Evolutionary conservation across 2,888 invertebrate genomes (phyloP).

Genomic region (Hedychridium roseum): DNA sequence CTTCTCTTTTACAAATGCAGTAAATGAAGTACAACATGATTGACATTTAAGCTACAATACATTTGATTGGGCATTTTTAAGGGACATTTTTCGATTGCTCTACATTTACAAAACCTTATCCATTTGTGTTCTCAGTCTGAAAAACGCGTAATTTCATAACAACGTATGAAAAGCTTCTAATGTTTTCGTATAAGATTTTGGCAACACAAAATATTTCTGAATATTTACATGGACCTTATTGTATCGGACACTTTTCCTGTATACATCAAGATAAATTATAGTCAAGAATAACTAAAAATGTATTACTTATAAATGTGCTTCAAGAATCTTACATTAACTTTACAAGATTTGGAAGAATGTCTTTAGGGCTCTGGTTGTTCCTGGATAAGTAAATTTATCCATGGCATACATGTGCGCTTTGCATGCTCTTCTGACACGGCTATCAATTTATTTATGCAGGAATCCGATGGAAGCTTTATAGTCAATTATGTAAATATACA

Average conservation of each 20-base stretch:
- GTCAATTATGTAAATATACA: conserved; percentile 56
- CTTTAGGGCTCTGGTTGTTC: conserved; percentile 18
- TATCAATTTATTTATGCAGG: conserved; percentile 30
- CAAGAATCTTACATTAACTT: too few relatives aligned
- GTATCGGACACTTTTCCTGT: too few relatives aligned
- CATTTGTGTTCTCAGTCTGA: conserved; percentile 14
- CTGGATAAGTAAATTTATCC: conserved; percentile 23
- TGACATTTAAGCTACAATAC: conserved; percentile 33
- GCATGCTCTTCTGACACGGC: neutral
- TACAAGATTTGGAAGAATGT: conserved; percentile 15
- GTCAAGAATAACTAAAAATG: too few relatives aligned
- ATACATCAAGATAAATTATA: too few relatives aligned
- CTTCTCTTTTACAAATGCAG: neutral
- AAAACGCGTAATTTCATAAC: conserved; percentile 17
- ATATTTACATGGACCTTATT: too few relatives aligned
- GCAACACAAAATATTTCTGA: conserved; percentile 1
- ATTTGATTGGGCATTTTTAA: conserved; percentile 15
- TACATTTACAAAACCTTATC: conserved; percentile 12
- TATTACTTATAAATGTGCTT: too few relatives aligned
- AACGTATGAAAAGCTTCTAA: conserved; percentile 26
- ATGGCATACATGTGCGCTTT: neutral
- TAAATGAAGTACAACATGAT: conserved; percentile 32
- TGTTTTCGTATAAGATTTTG: conserved; percentile 32
- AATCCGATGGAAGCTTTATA: conserved; percentile 35
- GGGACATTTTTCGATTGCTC: conserved; percentile 27